Evolutionary conservation across 2,888 invertebrate species (phyloP), one percentile per base, ranked within the genome.

Genomic region (Hoplodrina blanda): DNA sequence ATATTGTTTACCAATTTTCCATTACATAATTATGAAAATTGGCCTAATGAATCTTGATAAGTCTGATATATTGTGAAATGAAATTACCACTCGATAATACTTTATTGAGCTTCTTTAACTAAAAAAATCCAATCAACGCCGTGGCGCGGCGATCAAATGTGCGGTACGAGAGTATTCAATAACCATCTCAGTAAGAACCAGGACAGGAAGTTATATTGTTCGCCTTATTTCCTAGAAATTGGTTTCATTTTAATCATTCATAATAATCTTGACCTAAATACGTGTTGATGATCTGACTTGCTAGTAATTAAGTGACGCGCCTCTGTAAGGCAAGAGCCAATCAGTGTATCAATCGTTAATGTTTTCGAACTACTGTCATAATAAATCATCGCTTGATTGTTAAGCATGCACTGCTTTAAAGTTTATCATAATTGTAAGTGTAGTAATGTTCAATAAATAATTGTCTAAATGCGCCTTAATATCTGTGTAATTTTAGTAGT

Each of bases 391-490:
- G 90, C 91, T 91, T 91, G 84, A 90, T 89, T 90, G 90, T 91
- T 91, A 89, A 90, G 91, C 91, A 89, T 90, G 90, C 91, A 91
- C 91, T 90, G 92, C 92, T 91, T 90, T 84, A 83, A 80, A 89
- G 87, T 89, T 88, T 89, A 88, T 89, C 87, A 89, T 89, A 89
- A 87, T 86, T 88, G 87, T 91, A 90, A 90, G 90, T 87, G 85
- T 89, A 90, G 90, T 91, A 85, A 87, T 76, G 87, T 90, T 87
- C 80, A 81, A 90, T 89, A 90, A 89, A 88, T 87, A 81, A 88
- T 87, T 83, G 88, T 90, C 90, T 92, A 89, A 92, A 92, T 88
- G 91, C 92, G 92, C 92, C 92, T 93, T 93, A 92, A 88, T 90
- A 89, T 91, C 90, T 86, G 85, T 88, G 83, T 88, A 88, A 87